phyloP scores from a whole-genome alignment of 2,797 vertebrate genomes.

The Sebastolobus alascanus region DNA sequence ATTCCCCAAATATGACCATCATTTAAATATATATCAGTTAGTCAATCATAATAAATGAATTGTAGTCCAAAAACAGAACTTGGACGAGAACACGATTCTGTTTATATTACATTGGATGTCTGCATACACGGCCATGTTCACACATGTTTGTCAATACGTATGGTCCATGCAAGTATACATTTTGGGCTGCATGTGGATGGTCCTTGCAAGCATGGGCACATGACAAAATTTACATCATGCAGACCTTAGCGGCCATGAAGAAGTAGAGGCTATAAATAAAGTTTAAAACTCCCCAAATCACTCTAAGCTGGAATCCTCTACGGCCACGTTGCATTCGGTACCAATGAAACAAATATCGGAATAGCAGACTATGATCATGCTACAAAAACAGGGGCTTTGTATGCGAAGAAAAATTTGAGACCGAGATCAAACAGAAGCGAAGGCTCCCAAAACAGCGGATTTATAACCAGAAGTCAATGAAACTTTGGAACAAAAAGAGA shows the following conservation, averaged over 20 bases:
- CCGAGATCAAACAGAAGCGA: background rate
- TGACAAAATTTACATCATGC: background rate
- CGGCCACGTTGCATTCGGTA: background rate
- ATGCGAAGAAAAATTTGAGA: background rate
- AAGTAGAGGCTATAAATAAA: background rate
- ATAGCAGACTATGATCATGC: background rate
- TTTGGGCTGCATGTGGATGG: background rate
- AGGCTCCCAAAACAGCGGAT: background rate
- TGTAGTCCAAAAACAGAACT: background rate
- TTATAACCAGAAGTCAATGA: background rate
- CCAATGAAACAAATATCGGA: no score
- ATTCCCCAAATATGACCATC: background rate
- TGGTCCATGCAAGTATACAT: background rate
- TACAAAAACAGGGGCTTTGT: background rate
- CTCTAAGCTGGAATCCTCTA: background rate
- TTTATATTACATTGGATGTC: background rate
- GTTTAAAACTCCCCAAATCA: background rate
- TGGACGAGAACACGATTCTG: background rate
- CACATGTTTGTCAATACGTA: background rate
- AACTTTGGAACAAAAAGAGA: background rate
- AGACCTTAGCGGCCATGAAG: background rate
- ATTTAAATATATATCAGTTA: background rate
- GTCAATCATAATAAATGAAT: background rate
- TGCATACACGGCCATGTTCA: background rate
- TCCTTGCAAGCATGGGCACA: no score